Evolutionary conservation across 2,113 vertebrate species (phyloP).

Genomic region (Hoplias malabaricus): DNA sequence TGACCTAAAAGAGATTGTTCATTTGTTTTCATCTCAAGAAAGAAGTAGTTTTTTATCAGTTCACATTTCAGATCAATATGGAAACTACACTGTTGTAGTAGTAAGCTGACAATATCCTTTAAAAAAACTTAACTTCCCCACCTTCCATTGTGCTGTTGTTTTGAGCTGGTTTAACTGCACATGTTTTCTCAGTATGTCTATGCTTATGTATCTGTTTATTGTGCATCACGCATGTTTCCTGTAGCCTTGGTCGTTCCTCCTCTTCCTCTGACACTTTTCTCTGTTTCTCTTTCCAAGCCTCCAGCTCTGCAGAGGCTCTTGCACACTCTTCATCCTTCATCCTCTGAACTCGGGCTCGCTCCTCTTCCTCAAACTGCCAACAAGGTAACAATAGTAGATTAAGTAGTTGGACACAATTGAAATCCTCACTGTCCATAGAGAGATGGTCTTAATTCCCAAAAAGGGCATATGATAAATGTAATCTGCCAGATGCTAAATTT

Average conservation of each 20-base stretch:
- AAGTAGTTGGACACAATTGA: background rate
- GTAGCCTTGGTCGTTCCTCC: slow-evolving; percentile 37
- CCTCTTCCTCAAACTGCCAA: slow-evolving; percentile 84
- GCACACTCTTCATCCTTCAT: slow-evolving; percentile 80
- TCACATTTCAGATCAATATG: background rate
- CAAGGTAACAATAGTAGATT: slow-evolving; percentile 50
- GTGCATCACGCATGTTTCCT: slow-evolving; percentile 51
- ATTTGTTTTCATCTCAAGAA: background rate
- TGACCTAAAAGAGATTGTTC: slow-evolving; percentile 44
- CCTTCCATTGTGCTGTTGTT: background rate
- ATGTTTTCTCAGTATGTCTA: background rate
- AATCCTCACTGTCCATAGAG: background rate
- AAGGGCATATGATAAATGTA: background rate
- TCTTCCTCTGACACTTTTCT: slow-evolving; percentile 62
- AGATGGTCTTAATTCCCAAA: background rate
- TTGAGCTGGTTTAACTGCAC: slow-evolving; percentile 50
- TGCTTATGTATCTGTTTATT: background rate
- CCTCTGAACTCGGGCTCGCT: slow-evolving; percentile 80
- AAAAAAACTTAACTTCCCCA: background rate
- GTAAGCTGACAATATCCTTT: background rate
- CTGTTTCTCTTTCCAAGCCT: slow-evolving; percentile 77
- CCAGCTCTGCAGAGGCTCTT: slow-evolving; percentile 79
- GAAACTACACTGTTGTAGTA: background rate
- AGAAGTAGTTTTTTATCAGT: background rate
- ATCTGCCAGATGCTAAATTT: background rate